phyloP scores from a whole-genome alignment of 2,113 vertebrate genomes.

The Pyrgilauda ruficollis region DNA sequence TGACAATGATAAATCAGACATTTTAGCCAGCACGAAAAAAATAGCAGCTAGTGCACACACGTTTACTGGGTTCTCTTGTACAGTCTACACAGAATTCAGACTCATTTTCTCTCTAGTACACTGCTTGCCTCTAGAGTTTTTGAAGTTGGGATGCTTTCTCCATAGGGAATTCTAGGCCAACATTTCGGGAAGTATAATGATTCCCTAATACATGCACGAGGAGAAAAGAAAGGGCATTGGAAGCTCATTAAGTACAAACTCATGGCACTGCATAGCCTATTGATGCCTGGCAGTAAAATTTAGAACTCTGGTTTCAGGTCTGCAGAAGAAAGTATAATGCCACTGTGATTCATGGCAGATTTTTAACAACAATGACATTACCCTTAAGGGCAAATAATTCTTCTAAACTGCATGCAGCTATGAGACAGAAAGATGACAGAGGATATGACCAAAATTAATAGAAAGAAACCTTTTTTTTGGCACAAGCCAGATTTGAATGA shows the following conservation, averaged over 20 bases:
- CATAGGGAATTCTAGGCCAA: background rate
- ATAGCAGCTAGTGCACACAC: background rate
- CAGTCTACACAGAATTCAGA: background rate
- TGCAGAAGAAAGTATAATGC: background rate
- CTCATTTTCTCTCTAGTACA: background rate
- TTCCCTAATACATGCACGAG: background rate
- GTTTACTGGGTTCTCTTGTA: background rate
- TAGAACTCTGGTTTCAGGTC: background rate
- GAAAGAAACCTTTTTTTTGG: background rate
- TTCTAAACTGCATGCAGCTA: background rate
- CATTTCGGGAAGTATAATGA: background rate
- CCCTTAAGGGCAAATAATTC: background rate
- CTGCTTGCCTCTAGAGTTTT: background rate
- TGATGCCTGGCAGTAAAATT: background rate
- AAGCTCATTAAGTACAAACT: background rate
- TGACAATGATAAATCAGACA: background rate
- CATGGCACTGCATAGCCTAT: background rate
- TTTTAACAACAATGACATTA: background rate
- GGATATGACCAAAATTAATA: background rate
- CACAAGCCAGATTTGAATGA: background rate
- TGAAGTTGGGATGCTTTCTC: background rate
- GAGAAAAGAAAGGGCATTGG: background rate
- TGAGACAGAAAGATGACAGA: background rate
- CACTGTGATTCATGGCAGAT: background rate
- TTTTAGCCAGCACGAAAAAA: background rate